Percentiles rank a stretch among this genome's conserved stretches.
phyloP scores from a whole-genome alignment of 2,797 vertebrate species.

The Hydrocynus forskahlii region DNA sequence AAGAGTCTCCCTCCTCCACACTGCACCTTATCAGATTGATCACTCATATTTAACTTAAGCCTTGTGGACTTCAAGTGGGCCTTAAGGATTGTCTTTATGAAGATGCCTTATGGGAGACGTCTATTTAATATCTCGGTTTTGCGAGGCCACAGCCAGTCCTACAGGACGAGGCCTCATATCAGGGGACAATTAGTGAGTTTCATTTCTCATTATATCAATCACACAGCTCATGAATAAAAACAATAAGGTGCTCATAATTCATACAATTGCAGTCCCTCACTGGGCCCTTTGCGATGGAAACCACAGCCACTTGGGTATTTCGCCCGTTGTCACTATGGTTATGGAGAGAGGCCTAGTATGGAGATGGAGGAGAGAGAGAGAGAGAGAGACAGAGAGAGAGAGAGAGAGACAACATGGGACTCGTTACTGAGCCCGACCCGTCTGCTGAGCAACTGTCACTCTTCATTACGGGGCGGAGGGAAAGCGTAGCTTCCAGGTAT shows the following conservation, averaged over 20 bases:
- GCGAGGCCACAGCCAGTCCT: constrained; percentile 39
- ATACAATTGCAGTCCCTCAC: constrained; percentile 71
- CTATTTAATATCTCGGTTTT: constrained; percentile 35
- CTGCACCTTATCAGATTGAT: not conserved
- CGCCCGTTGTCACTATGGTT: constrained; percentile 28
- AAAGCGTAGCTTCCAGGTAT: constrained; percentile 74
- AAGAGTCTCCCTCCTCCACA: no score
- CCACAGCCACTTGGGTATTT: constrained; percentile 40
- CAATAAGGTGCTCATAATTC: constrained; percentile 74
- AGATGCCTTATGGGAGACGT: constrained; percentile 26
- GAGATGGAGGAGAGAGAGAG: constrained; percentile 22
- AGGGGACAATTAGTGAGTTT: constrained; percentile 76
- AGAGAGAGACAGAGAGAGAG: constrained; percentile 17
- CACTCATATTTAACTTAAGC: not conserved
- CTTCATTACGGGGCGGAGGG: constrained; percentile 78
- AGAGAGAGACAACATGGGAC: constrained; percentile 33
- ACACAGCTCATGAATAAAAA: constrained; percentile 80
- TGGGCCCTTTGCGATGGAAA: constrained; percentile 40
- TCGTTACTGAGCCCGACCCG: constrained; percentile 45
- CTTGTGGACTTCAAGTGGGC: not conserved
- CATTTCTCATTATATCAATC: constrained; percentile 81
- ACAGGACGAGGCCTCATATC: constrained; percentile 72
- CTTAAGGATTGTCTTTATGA: constrained; percentile 7
- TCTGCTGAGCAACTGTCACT: constrained; percentile 80
- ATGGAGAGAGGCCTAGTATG: constrained; percentile 17